A percentile compares a stretch with the other conserved stretches of the same genome.
phyloP scores from a whole-genome alignment of 2,888 invertebrate genomes.

The Hyppa rectilinea region DNA sequence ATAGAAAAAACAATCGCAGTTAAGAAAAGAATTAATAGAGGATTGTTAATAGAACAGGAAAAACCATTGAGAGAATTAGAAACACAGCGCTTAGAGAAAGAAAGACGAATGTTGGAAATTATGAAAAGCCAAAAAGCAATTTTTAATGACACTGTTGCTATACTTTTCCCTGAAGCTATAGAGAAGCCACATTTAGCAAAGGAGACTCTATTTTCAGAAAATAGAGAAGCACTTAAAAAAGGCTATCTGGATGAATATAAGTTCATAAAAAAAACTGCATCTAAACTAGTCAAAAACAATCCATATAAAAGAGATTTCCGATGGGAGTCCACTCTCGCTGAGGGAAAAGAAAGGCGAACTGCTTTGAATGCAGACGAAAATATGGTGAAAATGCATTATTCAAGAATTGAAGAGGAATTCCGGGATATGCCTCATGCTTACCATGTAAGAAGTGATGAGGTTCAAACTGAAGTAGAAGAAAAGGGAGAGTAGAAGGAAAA shows the following conservation, averaged over 20 bases:
- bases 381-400: conserved; percentile 79
- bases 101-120: conserved; percentile 89
- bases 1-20: conserved; percentile 92
- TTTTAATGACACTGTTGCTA: conserved; percentile 92
- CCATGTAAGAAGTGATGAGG: rapidly evolving
- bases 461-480: not conserved
- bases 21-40: conserved; percentile 91
- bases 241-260: conserved; percentile 83
- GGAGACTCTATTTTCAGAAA: conserved; percentile 84
- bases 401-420: conserved; percentile 76
- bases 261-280: conserved; percentile 74
- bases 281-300: conserved; percentile 83
- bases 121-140: conserved; percentile 91
- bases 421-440: conserved; percentile 32
- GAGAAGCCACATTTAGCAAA: conserved; percentile 83
- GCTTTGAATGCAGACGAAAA: conserved; percentile 83
- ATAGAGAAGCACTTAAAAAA: conserved; percentile 80
- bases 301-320: conserved; percentile 88
- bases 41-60: conserved; percentile 91
- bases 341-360: conserved; percentile 87
- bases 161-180: conserved; percentile 91
- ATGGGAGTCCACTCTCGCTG: conserved; percentile 90
- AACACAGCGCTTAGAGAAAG: conserved; percentile 90
- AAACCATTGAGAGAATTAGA: conserved; percentile 91
- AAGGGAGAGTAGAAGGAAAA: not conserved